Evolutionary conservation across 2,797 vertebrate genomes (phyloP).

Genomic region (Xiphophorus birchmanni): DNA sequence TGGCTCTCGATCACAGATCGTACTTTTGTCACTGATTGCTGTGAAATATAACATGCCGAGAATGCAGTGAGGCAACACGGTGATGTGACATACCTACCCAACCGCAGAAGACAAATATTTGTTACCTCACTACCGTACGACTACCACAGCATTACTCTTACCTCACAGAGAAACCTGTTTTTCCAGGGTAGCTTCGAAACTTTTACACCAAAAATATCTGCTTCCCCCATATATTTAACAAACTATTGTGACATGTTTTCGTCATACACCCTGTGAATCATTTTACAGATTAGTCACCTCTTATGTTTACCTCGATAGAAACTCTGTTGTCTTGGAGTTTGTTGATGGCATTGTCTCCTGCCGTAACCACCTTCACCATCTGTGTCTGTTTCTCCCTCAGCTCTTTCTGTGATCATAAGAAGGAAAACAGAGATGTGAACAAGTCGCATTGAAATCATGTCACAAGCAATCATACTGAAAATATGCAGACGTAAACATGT

Average conservation of each 20-base stretch:
- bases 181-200: not conserved
- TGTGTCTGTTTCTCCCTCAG: constrained; percentile 76
- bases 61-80: not conserved
- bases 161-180: constrained; percentile 18
- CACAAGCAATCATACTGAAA: constrained; percentile 6
- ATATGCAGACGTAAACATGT: constrained; percentile 15
- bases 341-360: constrained; percentile 85
- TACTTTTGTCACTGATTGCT: constrained; percentile 83
- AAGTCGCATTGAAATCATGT: not conserved
- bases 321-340: constrained; percentile 85
- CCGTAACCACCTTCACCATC: constrained; percentile 79
- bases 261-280: constrained; percentile 8
- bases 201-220: constrained; percentile 25
- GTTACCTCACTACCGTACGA: not conserved
- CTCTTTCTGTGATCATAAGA: constrained; percentile 72
- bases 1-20: constrained; percentile 78
- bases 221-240: accelerated
- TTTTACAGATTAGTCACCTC: not conserved
- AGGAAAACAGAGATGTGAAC: constrained; percentile 1
- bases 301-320: constrained; percentile 81
- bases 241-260: constrained; percentile 2
- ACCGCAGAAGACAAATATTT: not conserved
- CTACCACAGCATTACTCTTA: constrained; percentile 14
- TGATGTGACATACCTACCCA: not conserved
- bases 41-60: not conserved